These are phyloP conservation scores for Chaitophorus viminalis DNA, from an alignment of 2,888 invertebrate species.

Conservation along the genomic window DNA sequence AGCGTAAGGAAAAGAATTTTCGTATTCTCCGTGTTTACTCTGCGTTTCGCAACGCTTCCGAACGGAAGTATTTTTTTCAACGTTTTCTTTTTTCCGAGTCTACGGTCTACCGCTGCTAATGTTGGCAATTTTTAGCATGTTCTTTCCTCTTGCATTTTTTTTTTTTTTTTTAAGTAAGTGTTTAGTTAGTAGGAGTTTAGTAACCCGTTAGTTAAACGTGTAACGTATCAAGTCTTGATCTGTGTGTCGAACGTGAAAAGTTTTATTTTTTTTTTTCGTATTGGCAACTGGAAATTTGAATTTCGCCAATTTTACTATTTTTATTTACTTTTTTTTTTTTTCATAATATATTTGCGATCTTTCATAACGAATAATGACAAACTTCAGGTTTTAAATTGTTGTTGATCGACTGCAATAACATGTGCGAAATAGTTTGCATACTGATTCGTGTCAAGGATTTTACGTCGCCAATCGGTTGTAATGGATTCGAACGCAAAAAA, in stretches of 20 bases:
- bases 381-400: neutral
- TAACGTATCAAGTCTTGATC: neutral
- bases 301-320: neutral
- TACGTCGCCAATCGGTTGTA: neutral
- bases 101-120: constrained; percentile 2
- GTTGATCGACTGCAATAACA: neutral
- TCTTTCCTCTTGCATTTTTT: constrained; percentile 13
- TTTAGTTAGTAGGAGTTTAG: too few relatives aligned
- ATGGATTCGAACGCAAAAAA: neutral
- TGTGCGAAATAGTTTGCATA: neutral
- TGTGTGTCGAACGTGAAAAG: constrained; percentile 34
- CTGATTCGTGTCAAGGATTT: neutral
- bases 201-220: constrained; percentile 21
- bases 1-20: constrained; percentile 24
- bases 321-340: neutral
- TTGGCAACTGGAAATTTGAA: constrained; percentile 33
- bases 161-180: neutral
- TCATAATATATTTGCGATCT: neutral
- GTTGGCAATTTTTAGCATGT: constrained; percentile 14
- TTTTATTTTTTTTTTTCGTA: neutral
- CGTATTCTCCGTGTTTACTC: neutral
- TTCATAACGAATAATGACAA: neutral
- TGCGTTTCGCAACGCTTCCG: constrained; percentile 43
- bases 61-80: constrained; percentile 52
- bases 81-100: constrained; percentile 33